Base-by-base conservation (phyloP, 2,113 vertebrate genomes). In the Corythornis cristatus region DNA sequence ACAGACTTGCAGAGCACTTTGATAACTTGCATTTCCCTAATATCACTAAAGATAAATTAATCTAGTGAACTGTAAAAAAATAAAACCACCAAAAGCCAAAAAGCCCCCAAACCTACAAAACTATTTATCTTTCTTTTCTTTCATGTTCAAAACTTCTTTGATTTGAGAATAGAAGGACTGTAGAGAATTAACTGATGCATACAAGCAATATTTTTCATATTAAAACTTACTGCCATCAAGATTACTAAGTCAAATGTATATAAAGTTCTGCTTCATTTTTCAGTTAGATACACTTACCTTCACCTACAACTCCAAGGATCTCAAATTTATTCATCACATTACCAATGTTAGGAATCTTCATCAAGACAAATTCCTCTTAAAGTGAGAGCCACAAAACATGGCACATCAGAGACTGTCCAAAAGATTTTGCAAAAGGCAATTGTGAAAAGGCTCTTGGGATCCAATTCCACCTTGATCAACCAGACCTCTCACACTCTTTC, bases 281-380 rank as follows among this genome's bases (percentile, higher is more conserved):
- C 48, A 82, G 85, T 37, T 50, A 75, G 75, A 68, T 78, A 57
- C 22, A 95, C 99, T 98, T 97, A 99, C 99, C 99, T 99, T 99
- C 99, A 98, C 99, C 99, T 97, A 99, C 99, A 97, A 99, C 99
- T 97, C 99, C 99, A 99, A 99, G 99, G 98, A 99, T 99, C 98
- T 99, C 99, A 99, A 99, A 99, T 99, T 99, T 99, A 99, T 99
- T 99, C 99, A 99, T 99, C 98, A 99, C 99, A 99, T 99, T 99
- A 99, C 99, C 99, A 97, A 98, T 98, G 97, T 98, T 98, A 98
- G 98, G 98, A 98, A 98, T 99, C 98, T 99, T 99, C 99, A 99
- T 99, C 98, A 98, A 99, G 98, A 99, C 98, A 98, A 99, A 99
- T 94, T 98, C 96, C 96, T 93, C 95, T 94, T 97, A 97, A 61